Evolutionary conservation across 2,113 vertebrate species (phyloP).

Genomic region (Cairina moschata): DNA sequence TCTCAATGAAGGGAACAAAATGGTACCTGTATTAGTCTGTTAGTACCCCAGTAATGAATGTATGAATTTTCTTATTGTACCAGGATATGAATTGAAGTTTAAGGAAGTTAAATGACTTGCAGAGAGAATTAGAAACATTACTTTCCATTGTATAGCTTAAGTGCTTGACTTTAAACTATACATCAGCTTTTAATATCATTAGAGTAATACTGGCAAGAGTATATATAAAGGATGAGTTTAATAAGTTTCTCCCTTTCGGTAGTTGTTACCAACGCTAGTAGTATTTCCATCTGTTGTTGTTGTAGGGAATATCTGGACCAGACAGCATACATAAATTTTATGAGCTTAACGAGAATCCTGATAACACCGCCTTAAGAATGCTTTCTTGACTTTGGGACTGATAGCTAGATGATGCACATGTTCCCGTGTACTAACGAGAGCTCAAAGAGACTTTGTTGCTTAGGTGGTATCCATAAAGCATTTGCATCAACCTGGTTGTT

Average conservation of each 20-base stretch:
- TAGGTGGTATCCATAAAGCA: not conserved
- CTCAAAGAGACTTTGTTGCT: not conserved
- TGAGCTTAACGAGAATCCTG: not conserved
- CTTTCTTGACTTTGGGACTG: not conserved
- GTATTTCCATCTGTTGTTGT: not conserved
- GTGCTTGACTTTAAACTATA: not conserved
- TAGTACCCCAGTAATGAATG: not conserved
- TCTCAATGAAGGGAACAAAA: not conserved
- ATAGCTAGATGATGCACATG: not conserved
- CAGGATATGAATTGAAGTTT: not conserved
- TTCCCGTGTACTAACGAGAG: not conserved
- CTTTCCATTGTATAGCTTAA: not conserved
- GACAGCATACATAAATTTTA: not conserved
- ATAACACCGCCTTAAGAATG: not conserved
- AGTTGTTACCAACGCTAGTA: not conserved
- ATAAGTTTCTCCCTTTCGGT: not conserved
- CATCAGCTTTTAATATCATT: not conserved
- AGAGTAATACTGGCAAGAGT: not conserved
- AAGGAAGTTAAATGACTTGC: not conserved
- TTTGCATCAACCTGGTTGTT: not conserved
- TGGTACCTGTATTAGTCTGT: not conserved
- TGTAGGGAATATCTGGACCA: not conserved
- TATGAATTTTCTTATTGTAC: not conserved
- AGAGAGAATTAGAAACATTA: not conserved
- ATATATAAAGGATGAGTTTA: not conserved